Base-by-base conservation (phyloP, 2,113 vertebrate species). In the Lepus timidus region DNA sequence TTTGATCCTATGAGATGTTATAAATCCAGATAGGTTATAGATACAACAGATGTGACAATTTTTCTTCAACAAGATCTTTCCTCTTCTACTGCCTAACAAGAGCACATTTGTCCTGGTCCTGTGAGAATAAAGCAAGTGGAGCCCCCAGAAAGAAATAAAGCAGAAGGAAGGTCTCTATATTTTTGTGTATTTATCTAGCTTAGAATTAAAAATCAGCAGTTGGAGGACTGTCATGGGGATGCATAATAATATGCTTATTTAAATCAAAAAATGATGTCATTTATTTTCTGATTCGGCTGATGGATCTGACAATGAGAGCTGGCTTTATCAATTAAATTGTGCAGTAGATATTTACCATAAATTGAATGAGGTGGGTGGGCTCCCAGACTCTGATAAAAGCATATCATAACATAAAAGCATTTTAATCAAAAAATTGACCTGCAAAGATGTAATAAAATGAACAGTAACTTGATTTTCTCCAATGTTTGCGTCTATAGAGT, bases 381-480 rank as follows among this genome's bases (percentile, higher is more conserved):
- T 71, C 75, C 4, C 73, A 95, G 89, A 68, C 25, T 64, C 79
- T 71, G 39, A 67, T 22, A 79, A 93, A 85, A 76, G 68, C 29
- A 78, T 55, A 36, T 44, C n/a, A 89, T 79, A 86, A 85, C 74
- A 51, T 65, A 84, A 85, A 94, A 93, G 3, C n/a, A 85, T 79
- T 85, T 88, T 70, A 71, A 71, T 88, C 8, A 44, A 61, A 74
- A 91, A 91, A 62, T 86, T 90, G 11, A 44, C 70, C 71, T 80
- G 16, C n/a, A 87, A 70, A 85, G 17, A 58, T 79, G 8, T 74
- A 76, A 85, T 82, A 80, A 75, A 90, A 58, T 65, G 67, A 93
- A 90, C 65, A 75, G 44, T 58, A 75, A 92, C 81, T 95, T 86
- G 49, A 91, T 93, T 95, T 85, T 71, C 64, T 84, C 36, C 33